Conservation (phyloP, 2,113 vertebrate genomes). For the Tretioscincus oriximinensis region DNA sequence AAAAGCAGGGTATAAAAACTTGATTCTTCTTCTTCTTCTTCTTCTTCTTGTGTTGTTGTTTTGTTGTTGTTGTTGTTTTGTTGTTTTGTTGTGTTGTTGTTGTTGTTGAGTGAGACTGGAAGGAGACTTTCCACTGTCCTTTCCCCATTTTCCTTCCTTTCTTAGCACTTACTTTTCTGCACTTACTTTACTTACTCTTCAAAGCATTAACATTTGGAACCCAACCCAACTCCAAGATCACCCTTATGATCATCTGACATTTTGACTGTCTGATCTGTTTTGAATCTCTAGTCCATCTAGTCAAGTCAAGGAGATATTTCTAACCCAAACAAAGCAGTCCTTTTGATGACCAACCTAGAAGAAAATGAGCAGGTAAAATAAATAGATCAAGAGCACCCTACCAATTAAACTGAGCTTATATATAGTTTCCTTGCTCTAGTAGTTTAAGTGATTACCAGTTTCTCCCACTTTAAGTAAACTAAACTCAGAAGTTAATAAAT, state of each 20-base stretch:
- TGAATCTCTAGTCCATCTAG: neutral
- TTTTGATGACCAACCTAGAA: neutral
- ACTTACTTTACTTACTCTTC: neutral
- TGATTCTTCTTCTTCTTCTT: too few relatives aligned
- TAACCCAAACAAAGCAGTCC: conserved; percentile 1
- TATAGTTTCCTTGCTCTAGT: neutral
- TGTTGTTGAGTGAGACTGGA: too few relatives aligned
- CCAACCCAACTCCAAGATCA: too few relatives aligned
- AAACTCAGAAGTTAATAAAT: neutral
- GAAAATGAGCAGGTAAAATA: neutral
- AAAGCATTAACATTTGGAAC: neutral
- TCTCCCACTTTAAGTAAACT: conserved; percentile 1
- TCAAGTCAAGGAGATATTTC: neutral
- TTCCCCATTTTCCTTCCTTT: too few relatives aligned
- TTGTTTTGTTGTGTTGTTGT: too few relatives aligned
- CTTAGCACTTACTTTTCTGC: too few relatives aligned
- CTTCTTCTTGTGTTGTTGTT: too few relatives aligned
- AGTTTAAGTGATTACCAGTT: neutral
- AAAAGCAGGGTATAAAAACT: too few relatives aligned
- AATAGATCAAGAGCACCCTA: neutral
- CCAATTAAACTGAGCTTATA: neutral
- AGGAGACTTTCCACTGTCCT: too few relatives aligned
- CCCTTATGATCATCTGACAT: neutral
- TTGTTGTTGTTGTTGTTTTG: too few relatives aligned
- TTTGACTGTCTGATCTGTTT: neutral